A percentile compares a stretch with the other conserved stretches of the same genome.
Evolutionary conservation across 2,888 invertebrate genomes (phyloP).

Genomic region (Lasioglossum leucozonium): DNA sequence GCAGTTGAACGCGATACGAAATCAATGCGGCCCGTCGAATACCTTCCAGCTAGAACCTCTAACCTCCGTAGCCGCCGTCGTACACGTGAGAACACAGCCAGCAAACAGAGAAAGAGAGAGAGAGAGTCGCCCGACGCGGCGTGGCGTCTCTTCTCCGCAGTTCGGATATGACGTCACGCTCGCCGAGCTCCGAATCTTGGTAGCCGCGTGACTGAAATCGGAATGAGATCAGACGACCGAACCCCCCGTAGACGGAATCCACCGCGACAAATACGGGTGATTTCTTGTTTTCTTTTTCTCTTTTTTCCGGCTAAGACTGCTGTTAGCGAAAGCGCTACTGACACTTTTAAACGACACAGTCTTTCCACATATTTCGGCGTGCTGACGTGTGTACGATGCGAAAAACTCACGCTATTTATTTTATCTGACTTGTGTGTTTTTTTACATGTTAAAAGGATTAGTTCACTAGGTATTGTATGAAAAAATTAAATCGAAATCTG

Average conservation of each 20-base stretch:
- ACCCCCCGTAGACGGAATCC: conserved; percentile 18
- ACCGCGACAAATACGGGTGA: conserved; percentile 4
- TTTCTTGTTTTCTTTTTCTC: conserved; percentile 1
- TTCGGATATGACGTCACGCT: conserved; percentile 72
- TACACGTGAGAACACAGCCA: conserved; percentile 49
- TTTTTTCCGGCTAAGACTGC: neutral
- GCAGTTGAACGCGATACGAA: conserved; percentile 74
- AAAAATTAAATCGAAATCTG: no score
- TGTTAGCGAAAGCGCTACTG: neutral
- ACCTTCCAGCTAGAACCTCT: conserved; percentile 37
- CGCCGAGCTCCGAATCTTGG: conserved; percentile 67
- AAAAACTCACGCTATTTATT: neutral
- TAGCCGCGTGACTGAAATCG: conserved; percentile 80
- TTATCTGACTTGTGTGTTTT: no score
- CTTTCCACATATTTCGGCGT: no score
- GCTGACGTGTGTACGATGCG: no score
- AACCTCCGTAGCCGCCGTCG: conserved; percentile 36
- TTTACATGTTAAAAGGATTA: no score
- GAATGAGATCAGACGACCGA: conserved; percentile 64
- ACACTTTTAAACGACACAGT: neutral
- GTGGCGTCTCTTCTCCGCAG: neutral
- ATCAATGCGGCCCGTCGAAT: conserved; percentile 75
- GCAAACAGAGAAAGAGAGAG: conserved; percentile 12
- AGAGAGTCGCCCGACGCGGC: no score
- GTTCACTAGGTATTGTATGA: no score